These are phyloP conservation scores for Heliconius cydno DNA, from an alignment of 2,888 invertebrate genomes.

Conservation along the genomic window DNA sequence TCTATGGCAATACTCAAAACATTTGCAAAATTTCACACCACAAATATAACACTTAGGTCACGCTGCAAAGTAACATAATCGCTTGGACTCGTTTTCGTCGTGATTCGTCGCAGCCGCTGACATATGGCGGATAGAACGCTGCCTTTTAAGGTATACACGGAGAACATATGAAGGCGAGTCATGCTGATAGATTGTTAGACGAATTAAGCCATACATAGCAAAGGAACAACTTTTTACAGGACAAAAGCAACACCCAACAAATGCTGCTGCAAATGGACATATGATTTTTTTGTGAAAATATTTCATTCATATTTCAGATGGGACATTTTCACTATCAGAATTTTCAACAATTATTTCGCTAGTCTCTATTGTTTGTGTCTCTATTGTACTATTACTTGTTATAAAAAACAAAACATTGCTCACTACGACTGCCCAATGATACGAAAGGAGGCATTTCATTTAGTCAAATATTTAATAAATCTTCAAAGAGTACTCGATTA, in stretches of 20 bases:
- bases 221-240: conserved; percentile 54
- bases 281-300: neutral
- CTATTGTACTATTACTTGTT: neutral
- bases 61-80: conserved; percentile 35
- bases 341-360: neutral
- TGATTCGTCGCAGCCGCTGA: conserved; percentile 47
- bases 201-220: conserved; percentile 60
- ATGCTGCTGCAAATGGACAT: conserved; percentile 27
- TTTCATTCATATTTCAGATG: conserved; percentile 9
- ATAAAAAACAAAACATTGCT: neutral
- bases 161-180: conserved; percentile 62
- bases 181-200: conserved; percentile 62
- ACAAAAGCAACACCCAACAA: conserved; percentile 46
- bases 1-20: conserved; percentile 19
- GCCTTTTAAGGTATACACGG: conserved; percentile 65
- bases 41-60: conserved; percentile 35
- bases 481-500: neutral
- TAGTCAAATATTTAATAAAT: neutral
- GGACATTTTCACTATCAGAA: conserved; percentile 9
- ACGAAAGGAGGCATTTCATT: neutral
- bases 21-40: conserved; percentile 26
- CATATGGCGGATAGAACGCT: conserved; percentile 76
- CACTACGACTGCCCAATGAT: neutral
- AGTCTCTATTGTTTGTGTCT: conserved; percentile 3
- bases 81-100: conserved; percentile 29